Conservation (phyloP, 2,797 vertebrate genomes). For the Leucoraja ocellata region DNA sequence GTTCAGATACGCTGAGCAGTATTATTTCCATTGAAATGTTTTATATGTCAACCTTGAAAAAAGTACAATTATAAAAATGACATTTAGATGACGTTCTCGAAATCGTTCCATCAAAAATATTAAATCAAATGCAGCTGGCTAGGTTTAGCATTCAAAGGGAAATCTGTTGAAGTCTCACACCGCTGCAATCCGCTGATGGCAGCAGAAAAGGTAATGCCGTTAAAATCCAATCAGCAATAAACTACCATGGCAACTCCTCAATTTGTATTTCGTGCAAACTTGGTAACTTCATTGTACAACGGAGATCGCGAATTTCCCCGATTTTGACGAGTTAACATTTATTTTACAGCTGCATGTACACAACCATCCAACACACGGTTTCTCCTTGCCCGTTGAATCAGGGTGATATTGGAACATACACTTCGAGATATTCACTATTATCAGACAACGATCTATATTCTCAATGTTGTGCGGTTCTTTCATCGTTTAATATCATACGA, state of each 20-base stretch:
- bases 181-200: not conserved
- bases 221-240: not conserved
- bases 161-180: too few relatives aligned
- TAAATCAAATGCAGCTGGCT: not conserved
- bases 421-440: not conserved
- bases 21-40: not conserved
- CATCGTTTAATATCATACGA: not conserved
- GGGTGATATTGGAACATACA: too few relatives aligned
- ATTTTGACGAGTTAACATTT: too few relatives aligned
- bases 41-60: not conserved
- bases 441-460: not conserved
- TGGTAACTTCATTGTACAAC: not conserved
- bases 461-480: not conserved
- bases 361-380: not conserved
- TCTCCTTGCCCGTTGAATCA: not conserved
- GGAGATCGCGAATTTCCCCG: not conserved
- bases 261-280: not conserved
- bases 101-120: not conserved
- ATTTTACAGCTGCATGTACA: too few relatives aligned
- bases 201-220: not conserved
- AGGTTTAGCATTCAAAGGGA: not conserved
- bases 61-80: not conserved
- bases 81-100: not conserved
- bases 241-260: too few relatives aligned
- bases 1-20: not conserved